Evolutionary conservation across 2,888 invertebrate genomes (phyloP).

Genomic region (Eurytoma adleriae): DNA sequence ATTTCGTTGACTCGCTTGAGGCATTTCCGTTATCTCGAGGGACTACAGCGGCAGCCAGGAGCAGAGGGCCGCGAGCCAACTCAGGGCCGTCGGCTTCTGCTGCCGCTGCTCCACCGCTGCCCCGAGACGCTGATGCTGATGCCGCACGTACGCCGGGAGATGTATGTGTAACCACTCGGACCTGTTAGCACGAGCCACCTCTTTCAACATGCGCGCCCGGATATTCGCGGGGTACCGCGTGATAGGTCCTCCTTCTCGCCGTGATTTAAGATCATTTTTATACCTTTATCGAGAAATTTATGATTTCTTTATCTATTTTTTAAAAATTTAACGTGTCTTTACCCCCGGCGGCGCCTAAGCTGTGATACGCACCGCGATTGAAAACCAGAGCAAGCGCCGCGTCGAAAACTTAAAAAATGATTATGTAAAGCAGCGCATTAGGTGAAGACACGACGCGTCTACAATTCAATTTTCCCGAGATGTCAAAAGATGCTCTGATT

Average conservation of each 20-base stretch:
- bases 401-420: too few relatives aligned
- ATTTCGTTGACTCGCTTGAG: conserved; percentile 58
- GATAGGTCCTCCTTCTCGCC: neutral
- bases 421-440: neutral
- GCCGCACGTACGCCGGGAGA: conserved; percentile 26
- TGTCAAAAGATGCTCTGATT: conserved; percentile 20
- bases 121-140: conserved; percentile 29
- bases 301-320: neutral
- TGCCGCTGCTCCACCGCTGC: neutral
- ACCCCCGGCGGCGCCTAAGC: too few relatives aligned
- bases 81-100: conserved; percentile 40
- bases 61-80: conserved; percentile 21
- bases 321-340: too few relatives aligned
- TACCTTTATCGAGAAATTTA: neutral
- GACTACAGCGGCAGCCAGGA: conserved; percentile 38
- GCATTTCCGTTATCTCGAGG: conserved; percentile 61
- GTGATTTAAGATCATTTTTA: neutral
- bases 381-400: neutral
- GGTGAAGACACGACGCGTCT: neutral
- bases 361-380: neutral
- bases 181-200: conserved; percentile 29
- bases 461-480: neutral
- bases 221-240: conserved; percentile 6
- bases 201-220: conserved; percentile 21
- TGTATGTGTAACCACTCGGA: conserved; percentile 4